Evolutionary conservation across 1,140 invertebrate genomes (phyloP).

Genomic region (Tribolium castaneum): DNA sequence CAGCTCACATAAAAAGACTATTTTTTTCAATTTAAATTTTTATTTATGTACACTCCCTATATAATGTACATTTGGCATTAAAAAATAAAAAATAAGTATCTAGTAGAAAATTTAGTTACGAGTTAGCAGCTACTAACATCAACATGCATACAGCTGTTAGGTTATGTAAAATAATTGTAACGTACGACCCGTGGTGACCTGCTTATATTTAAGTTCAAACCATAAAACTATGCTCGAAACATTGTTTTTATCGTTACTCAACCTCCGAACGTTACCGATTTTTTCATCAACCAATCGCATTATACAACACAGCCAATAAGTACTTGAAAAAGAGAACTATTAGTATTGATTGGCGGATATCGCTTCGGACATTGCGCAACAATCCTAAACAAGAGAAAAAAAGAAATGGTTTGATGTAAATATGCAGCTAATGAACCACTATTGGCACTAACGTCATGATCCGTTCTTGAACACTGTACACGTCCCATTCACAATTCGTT

Average conservation of each 20-base stretch:
- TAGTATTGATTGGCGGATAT: conserved; percentile 34
- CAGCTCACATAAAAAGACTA: conserved; percentile 26
- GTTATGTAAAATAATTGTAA: conserved; percentile 35
- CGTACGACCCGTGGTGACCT: conserved; percentile 24
- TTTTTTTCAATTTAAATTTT: not conserved
- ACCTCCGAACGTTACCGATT: conserved; percentile 11
- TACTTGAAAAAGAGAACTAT: conserved; percentile 37
- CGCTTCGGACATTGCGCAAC: not conserved
- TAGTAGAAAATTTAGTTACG: conserved; percentile 40
- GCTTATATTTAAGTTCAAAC: conserved; percentile 35
- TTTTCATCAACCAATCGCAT: conserved; percentile 26
- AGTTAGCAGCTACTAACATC: conserved; percentile 36
- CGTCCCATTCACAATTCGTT: conserved; percentile 37
- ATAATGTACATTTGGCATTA: conserved; percentile 24
- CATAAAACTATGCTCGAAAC: conserved; percentile 6
- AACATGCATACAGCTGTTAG: conserved; percentile 31
- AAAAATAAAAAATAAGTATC: conserved; percentile 9
- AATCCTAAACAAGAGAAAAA: conserved; percentile 13
- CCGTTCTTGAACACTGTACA: conserved; percentile 32
- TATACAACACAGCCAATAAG: conserved; percentile 41
- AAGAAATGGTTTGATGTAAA: conserved; percentile 40
- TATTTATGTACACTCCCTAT: conserved; percentile 6
- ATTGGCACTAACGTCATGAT: conserved; percentile 46
- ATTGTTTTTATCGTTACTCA: not conserved
- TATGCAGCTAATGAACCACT: conserved; percentile 46